These are phyloP conservation scores for Saguinus imperator DNA, from an alignment of 2,113 vertebrate genomes.

Conservation along the genomic window DNA sequence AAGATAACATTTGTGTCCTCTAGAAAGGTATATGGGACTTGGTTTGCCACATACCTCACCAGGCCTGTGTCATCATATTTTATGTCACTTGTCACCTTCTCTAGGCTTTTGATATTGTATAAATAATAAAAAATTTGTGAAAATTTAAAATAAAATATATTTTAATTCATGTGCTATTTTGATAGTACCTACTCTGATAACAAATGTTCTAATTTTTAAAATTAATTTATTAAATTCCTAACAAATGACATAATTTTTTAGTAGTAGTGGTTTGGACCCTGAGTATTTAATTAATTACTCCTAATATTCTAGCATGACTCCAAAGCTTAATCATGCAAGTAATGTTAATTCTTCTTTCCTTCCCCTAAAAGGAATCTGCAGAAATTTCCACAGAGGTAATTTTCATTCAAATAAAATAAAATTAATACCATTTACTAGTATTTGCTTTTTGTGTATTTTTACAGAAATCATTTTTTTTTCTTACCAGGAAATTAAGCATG, in stretches of 20 bases:
- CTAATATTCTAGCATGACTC: not conserved
- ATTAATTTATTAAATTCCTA: not conserved
- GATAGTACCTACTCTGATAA: not conserved
- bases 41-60: not conserved
- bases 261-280: not conserved
- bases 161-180: not conserved
- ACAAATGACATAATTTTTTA: not conserved
- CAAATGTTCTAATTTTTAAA: not conserved
- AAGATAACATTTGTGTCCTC: not conserved
- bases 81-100: not conserved
- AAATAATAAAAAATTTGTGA: not conserved
- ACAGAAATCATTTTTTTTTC: not conserved
- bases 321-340: not conserved
- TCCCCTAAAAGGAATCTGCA: constrained; percentile 12
- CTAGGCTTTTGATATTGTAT: not conserved
- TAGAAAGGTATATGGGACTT: not conserved
- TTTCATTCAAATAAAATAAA: constrained; percentile 24
- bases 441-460: not conserved
- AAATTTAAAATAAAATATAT: constrained; percentile 8
- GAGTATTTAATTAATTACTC: not conserved
- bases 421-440: not conserved
- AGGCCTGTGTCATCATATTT: not conserved
- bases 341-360: constrained; percentile 5
- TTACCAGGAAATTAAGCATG: not conserved
- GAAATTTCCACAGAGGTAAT: not conserved